Conservation (phyloP, 1,140 invertebrate genomes). For the Ostrea edulis region DNA sequence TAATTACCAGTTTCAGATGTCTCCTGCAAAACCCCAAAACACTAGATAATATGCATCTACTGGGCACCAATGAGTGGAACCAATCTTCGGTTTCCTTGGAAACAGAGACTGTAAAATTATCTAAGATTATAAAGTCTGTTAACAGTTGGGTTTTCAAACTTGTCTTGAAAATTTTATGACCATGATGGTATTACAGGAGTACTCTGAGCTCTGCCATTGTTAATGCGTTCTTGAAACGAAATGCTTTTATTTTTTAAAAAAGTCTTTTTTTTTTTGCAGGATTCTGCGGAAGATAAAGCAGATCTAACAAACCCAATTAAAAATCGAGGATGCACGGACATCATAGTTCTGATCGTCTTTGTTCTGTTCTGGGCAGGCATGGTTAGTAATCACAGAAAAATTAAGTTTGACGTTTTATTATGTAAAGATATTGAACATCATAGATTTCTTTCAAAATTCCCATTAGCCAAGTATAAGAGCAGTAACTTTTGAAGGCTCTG, state of each 20-base stretch:
- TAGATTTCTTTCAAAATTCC: slow-evolving; percentile 27
- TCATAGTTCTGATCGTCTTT: slow-evolving; percentile 90
- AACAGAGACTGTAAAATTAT: neutral
- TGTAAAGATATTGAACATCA: slow-evolving; percentile 1
- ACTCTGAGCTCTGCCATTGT: neutral
- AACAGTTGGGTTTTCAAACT: neutral
- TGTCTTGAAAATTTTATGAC: slow-evolving; percentile 6
- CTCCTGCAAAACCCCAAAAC: neutral
- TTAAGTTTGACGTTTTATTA: slow-evolving; percentile 18
- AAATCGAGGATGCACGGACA: slow-evolving; percentile 85
- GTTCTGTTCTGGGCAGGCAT: slow-evolving; percentile 92
- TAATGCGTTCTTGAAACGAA: neutral
- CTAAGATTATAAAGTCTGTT: slow-evolving; percentile 7
- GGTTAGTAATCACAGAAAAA: slow-evolving; percentile 82
- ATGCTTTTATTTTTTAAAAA: neutral
- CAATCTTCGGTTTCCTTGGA: slow-evolving; percentile 4
- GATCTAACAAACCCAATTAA: slow-evolving; percentile 69
- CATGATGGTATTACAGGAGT: neutral
- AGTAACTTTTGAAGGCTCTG: neutral
- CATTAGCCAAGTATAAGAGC: neutral
- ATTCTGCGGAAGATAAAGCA: slow-evolving; percentile 65
- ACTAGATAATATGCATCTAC: neutral
- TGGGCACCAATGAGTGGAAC: neutral
- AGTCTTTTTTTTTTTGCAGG: slow-evolving; percentile 56
- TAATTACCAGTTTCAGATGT: neutral